phyloP scores from a whole-genome alignment of 2,113 vertebrate species.

The Urocolius indicus region DNA sequence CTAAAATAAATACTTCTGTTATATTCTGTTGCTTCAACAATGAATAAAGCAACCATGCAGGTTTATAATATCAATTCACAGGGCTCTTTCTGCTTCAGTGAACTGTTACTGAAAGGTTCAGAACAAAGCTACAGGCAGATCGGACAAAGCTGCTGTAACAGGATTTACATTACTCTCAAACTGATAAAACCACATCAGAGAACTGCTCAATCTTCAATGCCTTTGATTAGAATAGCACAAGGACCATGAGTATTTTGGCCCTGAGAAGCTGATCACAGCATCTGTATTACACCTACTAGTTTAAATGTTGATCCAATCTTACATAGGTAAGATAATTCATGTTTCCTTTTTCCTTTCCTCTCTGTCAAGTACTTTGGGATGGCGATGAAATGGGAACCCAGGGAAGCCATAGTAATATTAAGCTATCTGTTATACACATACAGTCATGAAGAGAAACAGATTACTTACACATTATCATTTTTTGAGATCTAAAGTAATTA shows the following conservation, averaged over 20 bases:
- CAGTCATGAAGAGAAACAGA: neutral
- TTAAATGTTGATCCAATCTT: conserved; percentile 24
- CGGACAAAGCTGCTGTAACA: conserved; percentile 78
- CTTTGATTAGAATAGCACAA: conserved; percentile 64
- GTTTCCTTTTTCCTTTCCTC: neutral
- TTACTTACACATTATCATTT: neutral
- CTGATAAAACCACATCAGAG: conserved; percentile 82
- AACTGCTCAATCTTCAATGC: conserved; percentile 46
- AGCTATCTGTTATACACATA: neutral
- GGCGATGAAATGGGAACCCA: neutral
- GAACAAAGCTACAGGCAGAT: conserved; percentile 84
- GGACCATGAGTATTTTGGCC: conserved; percentile 36
- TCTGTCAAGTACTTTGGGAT: neutral
- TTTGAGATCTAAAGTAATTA: neutral
- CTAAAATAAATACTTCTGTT: conserved; percentile 78
- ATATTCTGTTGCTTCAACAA: conserved; percentile 71
- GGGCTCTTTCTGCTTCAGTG: conserved; percentile 81
- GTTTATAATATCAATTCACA: conserved; percentile 84
- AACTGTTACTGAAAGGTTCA: conserved; percentile 82
- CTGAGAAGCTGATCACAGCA: conserved; percentile 63
- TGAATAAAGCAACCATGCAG: conserved; percentile 77
- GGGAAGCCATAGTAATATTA: neutral
- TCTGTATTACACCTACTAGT: conserved; percentile 46
- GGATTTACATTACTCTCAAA: conserved; percentile 80
- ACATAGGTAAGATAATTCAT: conserved; percentile 23